Percentiles rank a stretch among this genome's conserved stretches.
phyloP scores from a whole-genome alignment of 92 coral and sea anemone species.

The Palythoa heliodiscus region DNA sequence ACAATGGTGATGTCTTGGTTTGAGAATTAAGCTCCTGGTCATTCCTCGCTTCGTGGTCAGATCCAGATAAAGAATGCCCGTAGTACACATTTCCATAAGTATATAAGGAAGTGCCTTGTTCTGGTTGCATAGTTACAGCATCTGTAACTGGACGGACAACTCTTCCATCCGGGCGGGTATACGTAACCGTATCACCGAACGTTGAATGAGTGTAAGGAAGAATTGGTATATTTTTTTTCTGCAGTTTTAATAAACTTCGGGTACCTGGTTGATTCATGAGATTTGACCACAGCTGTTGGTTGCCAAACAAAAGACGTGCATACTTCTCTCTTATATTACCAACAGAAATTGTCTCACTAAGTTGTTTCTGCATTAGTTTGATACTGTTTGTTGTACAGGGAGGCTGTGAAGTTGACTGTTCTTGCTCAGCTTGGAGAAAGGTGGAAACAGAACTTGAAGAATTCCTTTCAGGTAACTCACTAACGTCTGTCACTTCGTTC shows the following conservation, averaged over 20 bases:
- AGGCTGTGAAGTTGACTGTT: neutral
- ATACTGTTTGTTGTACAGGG: neutral
- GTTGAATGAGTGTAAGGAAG: neutral
- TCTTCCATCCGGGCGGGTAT: neutral
- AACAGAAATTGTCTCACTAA: constrained; percentile 25
- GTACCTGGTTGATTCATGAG: neutral
- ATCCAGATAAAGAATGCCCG: neutral
- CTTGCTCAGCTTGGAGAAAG: neutral
- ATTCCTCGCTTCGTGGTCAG: neutral
- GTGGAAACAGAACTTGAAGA: neutral
- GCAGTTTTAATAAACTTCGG: neutral
- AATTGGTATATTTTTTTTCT: neutral
- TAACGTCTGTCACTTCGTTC: neutral
- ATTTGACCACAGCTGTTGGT: constrained; percentile 1
- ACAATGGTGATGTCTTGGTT: neutral
- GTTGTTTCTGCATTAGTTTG: constrained; percentile 26
- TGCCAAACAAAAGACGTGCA: constrained; percentile 1
- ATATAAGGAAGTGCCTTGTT: neutral
- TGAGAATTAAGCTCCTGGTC: neutral
- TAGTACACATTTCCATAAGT: neutral
- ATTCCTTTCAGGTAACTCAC: neutral
- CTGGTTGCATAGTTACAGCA: neutral
- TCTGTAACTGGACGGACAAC: neutral
- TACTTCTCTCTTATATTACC: constrained; percentile 19
- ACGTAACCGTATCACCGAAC: neutral